Evolutionary conservation across 2,888 invertebrate genomes (phyloP).

Genomic region (Hypolimnas misippus): DNA sequence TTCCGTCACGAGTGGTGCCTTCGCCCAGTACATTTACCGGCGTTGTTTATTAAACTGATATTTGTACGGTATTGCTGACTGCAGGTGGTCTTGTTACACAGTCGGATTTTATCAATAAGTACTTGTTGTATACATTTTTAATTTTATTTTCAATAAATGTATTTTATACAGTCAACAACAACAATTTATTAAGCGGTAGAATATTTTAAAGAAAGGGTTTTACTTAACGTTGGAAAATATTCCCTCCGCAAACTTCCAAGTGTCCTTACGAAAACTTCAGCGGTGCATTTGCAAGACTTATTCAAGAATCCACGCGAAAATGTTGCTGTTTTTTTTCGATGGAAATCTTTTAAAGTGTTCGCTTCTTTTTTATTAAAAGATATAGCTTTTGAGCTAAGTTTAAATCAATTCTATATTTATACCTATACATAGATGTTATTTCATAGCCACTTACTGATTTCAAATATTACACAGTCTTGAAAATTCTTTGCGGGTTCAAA

Average conservation of each 20-base stretch:
- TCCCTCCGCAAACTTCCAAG: slow-evolving; percentile 29
- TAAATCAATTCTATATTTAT: neutral
- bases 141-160: no score
- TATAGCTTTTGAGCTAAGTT: neutral
- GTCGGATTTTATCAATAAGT: no score
- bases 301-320: slow-evolving; percentile 18
- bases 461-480: no score
- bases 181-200: slow-evolving; percentile 27
- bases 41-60: no score
- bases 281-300: slow-evolving; percentile 29
- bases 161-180: slow-evolving; percentile 2
- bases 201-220: slow-evolving; percentile 32
- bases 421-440: no score
- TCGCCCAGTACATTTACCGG: no score
- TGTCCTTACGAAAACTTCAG: slow-evolving; percentile 27
- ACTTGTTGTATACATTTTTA: no score
- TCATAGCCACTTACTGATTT: no score
- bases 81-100: no score
- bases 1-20: no score
- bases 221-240: slow-evolving; percentile 32
- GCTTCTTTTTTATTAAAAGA: neutral
- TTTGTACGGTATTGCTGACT: no score
- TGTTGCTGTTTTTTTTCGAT: slow-evolving; percentile 4
- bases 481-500: no score
- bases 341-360: neutral